Conservation (phyloP, 1,140 invertebrate species). For the Pseudomyrmex cubaensis region DNA sequence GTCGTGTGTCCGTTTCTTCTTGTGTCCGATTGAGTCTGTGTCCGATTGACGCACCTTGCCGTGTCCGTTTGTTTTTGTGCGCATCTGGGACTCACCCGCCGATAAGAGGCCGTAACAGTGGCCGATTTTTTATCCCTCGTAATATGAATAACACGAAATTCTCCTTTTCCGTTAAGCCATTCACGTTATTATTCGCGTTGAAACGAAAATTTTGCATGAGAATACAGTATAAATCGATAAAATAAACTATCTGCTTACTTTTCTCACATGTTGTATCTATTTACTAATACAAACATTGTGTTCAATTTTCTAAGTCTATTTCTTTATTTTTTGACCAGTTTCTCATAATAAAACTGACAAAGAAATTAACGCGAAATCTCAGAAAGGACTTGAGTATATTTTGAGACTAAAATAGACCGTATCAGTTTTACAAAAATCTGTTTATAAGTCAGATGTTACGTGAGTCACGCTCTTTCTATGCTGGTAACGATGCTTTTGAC, state of each 20-base stretch:
- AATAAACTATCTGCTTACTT: constrained; percentile 15
- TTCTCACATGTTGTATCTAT: neutral
- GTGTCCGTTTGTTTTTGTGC: too few species aligned
- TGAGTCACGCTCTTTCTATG: constrained; percentile 46
- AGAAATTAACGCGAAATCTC: neutral
- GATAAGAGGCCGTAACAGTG: neutral
- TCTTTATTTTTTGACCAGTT: too few species aligned
- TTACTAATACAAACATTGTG: too few species aligned
- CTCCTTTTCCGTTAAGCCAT: neutral
- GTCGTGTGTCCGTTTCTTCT: too few species aligned
- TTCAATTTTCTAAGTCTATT: too few species aligned
- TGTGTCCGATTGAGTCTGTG: too few species aligned
- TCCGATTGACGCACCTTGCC: too few species aligned
- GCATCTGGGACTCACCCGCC: too few species aligned
- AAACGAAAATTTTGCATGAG: constrained; percentile 48
- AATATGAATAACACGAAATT: constrained; percentile 39
- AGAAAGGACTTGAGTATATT: neutral
- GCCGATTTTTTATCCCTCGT: constrained; percentile 54
- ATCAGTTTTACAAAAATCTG: constrained; percentile 19
- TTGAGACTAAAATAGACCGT: neutral
- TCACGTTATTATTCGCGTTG: constrained; percentile 25
- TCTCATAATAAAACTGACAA: neutral
- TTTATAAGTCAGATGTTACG: constrained; percentile 34
- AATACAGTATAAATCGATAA: constrained; percentile 39
- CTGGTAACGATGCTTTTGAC: constrained; percentile 60